Percentiles rank a stretch among this genome's conserved stretches.
These are phyloP conservation scores for Drosophila sproati DNA, from an alignment of 1,140 invertebrate genomes.

Conservation along the genomic window DNA sequence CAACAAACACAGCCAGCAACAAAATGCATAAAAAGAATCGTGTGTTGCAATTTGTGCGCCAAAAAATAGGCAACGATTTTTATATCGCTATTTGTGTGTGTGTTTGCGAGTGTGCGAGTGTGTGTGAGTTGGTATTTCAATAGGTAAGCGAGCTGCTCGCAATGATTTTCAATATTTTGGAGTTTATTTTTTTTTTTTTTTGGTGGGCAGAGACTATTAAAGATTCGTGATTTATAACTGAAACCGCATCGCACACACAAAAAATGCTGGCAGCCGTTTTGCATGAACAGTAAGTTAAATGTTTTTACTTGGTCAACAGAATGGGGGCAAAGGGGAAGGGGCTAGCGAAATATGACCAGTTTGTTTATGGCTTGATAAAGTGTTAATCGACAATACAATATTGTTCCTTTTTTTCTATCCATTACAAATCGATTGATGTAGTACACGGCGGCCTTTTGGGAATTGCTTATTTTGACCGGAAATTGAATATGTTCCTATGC, in stretches of 20 bases:
- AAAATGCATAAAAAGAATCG: slow-evolving; percentile 33
- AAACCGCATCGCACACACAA: slow-evolving; percentile 9
- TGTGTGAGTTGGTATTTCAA: background rate
- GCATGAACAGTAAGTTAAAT: slow-evolving; percentile 17
- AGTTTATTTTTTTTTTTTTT: slow-evolving; percentile 47
- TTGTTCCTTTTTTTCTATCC: slow-evolving; percentile 7
- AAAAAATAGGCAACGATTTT: slow-evolving; percentile 58
- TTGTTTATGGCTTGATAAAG: slow-evolving; percentile 13
- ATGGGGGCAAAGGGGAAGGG: background rate
- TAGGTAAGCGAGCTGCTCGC: slow-evolving; percentile 8
- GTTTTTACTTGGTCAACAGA: slow-evolving; percentile 4
- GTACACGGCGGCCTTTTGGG: too few relatives aligned
- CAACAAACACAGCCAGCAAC: slow-evolving; percentile 6
- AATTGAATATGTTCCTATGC: background rate
- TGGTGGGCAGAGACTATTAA: slow-evolving; percentile 56
- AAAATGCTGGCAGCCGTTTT: slow-evolving; percentile 2
- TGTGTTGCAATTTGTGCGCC: slow-evolving; percentile 72
- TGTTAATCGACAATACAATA: slow-evolving; percentile 21
- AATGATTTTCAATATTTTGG: slow-evolving; percentile 53
- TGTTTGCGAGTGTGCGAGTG: background rate
- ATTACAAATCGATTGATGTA: background rate
- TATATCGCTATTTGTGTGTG: slow-evolving; percentile 5
- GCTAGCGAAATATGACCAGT: background rate
- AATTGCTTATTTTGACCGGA: background rate
- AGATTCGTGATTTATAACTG: slow-evolving; percentile 65